Percentiles rank a stretch among this genome's conserved stretches.
Evolutionary conservation across 2,797 vertebrate genomes (phyloP).

Genomic region (Bovichtus variegatus): DNA sequence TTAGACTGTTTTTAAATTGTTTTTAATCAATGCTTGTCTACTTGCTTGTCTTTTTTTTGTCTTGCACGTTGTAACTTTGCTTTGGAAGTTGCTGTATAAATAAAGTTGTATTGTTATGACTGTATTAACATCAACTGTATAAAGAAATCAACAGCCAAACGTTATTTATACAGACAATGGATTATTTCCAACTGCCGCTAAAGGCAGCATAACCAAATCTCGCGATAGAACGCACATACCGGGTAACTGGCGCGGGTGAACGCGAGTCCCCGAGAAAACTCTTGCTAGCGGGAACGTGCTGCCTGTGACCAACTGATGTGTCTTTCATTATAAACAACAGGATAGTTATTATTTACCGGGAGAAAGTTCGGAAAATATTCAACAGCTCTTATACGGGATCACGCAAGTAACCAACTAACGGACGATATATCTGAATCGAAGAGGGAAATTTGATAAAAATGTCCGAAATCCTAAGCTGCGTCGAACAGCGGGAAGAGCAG

Average conservation of each 20-base stretch:
- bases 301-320: constrained; percentile 51
- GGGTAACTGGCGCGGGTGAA: constrained; percentile 28
- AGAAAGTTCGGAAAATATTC: constrained; percentile 31
- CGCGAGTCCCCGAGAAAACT: constrained; percentile 67
- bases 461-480: constrained; percentile 82
- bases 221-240: constrained; percentile 60
- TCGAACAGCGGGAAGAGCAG: constrained; percentile 83
- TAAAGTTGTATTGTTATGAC: too few relatives aligned
- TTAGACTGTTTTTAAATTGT: too few relatives aligned
- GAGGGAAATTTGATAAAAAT: constrained; percentile 67
- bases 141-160: background rate
- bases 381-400: background rate
- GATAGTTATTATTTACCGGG: constrained; percentile 4
- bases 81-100: too few relatives aligned
- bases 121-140: too few relatives aligned
- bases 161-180: too few relatives aligned
- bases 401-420: background rate
- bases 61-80: too few relatives aligned
- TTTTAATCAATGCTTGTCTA: too few relatives aligned
- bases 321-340: constrained; percentile 74
- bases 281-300: constrained; percentile 70
- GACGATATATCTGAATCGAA: background rate
- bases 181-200: rapidly evolving
- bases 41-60: too few relatives aligned
- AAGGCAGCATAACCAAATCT: constrained; percentile 50